Percentiles rank a stretch among this genome's conserved stretches.
phyloP scores from a whole-genome alignment of 1,140 invertebrate species.

The Oncopodura yosiiana region DNA sequence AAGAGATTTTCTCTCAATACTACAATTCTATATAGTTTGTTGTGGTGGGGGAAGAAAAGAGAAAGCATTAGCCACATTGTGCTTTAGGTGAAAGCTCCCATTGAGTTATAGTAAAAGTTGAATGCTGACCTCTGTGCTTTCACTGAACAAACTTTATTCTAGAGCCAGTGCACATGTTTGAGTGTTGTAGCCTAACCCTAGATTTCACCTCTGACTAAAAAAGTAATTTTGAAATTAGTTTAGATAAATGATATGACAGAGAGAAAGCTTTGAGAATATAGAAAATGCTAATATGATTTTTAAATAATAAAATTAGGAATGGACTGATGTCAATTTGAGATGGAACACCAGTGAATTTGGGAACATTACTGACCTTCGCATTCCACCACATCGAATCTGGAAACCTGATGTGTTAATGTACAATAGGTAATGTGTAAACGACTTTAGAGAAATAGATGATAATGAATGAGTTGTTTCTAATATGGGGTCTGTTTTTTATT shows the following conservation, averaged over 20 bases:
- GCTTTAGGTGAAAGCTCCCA: no score
- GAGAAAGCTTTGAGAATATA: not conserved
- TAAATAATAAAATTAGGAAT: conserved; percentile 58
- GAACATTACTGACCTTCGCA: conserved; percentile 88
- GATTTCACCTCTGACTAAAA: conserved; percentile 31
- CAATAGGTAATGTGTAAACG: conserved; percentile 65
- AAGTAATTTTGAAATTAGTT: no score
- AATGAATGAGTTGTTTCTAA: conserved; percentile 7
- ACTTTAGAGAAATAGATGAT: not conserved
- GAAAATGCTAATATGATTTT: not conserved
- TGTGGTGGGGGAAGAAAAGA: not conserved
- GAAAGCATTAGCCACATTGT: not conserved
- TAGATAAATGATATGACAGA: no score
- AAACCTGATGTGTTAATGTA: conserved; percentile 99
- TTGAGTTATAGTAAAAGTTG: no score
- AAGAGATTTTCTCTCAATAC: not conserved
- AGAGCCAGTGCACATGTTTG: no score
- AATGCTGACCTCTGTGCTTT: no score
- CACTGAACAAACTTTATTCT: no score
- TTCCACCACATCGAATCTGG: conserved; percentile 93
- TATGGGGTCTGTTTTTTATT: conserved; percentile 35
- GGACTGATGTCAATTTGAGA: conserved; percentile 95
- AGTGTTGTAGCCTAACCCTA: conserved; percentile 14
- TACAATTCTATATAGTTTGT: not conserved
- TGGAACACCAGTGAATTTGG: conserved; percentile 96